Evolutionary conservation across 1,140 invertebrate genomes (phyloP).

Genomic region (Danaus melanippus): DNA sequence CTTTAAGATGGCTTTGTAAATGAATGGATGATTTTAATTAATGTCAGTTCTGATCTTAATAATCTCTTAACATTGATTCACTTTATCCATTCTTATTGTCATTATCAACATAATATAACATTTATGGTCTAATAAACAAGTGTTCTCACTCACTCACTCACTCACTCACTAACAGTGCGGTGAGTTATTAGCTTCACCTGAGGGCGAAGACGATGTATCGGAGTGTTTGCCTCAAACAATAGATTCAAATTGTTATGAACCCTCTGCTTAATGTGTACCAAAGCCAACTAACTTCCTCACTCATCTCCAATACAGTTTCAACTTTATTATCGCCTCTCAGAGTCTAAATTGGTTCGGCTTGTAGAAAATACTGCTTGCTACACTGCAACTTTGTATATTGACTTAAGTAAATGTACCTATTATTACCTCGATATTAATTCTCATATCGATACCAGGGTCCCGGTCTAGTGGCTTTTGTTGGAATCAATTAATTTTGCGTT

Average conservation of each 20-base stretch:
- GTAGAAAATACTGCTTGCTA: slow-evolving; percentile 8
- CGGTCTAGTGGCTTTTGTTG: slow-evolving; percentile 5
- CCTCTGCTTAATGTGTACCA: slow-evolving; percentile 19
- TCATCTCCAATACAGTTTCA: background rate
- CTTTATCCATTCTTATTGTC: slow-evolving; percentile 12
- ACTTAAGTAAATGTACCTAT: slow-evolving; percentile 24
- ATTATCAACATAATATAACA: background rate
- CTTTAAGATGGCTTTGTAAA: too few species aligned
- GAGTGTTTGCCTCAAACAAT: slow-evolving; percentile 59
- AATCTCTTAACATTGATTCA: too few species aligned
- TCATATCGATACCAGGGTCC: slow-evolving; percentile 13
- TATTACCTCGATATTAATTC: slow-evolving; percentile 22
- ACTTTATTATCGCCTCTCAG: background rate
- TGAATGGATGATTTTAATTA: too few species aligned
- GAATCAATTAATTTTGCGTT: slow-evolving; percentile 6
- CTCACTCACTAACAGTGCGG: slow-evolving; percentile 6
- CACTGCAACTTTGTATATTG: slow-evolving; percentile 20
- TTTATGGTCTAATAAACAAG: too few species aligned
- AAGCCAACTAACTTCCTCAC: slow-evolving; percentile 11
- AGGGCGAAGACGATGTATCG: slow-evolving; percentile 36
- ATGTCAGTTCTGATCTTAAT: too few species aligned
- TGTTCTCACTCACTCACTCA: too few species aligned
- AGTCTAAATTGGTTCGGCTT: background rate
- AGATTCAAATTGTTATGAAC: slow-evolving; percentile 49
- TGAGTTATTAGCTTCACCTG: slow-evolving; percentile 58